Evolutionary conservation across 1,140 invertebrate species (phyloP).

Genomic region (Caenorhabditis latens): DNA sequence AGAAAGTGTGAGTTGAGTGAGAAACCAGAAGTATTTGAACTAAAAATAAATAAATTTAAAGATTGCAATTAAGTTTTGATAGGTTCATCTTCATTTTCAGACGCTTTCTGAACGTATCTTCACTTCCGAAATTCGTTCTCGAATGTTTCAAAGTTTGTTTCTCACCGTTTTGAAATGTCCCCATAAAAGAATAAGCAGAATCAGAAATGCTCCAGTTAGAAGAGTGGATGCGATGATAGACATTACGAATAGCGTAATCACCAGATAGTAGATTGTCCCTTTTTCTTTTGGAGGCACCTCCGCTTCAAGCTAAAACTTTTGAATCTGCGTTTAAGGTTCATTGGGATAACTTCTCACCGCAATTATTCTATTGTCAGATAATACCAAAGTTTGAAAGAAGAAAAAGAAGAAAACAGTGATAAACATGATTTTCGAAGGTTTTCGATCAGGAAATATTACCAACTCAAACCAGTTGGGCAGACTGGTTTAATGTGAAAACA

Average conservation of each 20-base stretch:
- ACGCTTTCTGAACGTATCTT: no score
- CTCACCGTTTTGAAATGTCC: neutral
- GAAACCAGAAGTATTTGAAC: slow-evolving; percentile 12
- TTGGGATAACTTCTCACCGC: neutral
- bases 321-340: neutral
- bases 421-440: neutral
- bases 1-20: neutral
- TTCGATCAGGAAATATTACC: neutral
- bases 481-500: slow-evolving; percentile 1
- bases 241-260: neutral
- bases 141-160: neutral
- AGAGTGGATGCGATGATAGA: neutral
- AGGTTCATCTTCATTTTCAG: no score
- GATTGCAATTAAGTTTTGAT: no score
- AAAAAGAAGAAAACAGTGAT: neutral
- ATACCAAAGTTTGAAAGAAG: neutral
- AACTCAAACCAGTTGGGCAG: neutral
- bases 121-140: no score
- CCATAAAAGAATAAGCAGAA: neutral
- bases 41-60: neutral
- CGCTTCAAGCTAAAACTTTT: neutral
- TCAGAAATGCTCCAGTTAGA: neutral
- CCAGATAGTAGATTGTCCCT: neutral
- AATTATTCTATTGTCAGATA: neutral
- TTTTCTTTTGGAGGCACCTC: neutral